Evolutionary conservation across 2,113 vertebrate genomes (phyloP), one percentile per base, ranked within the genome.

Genomic region (Epinephelus cyanopodus): DNA sequence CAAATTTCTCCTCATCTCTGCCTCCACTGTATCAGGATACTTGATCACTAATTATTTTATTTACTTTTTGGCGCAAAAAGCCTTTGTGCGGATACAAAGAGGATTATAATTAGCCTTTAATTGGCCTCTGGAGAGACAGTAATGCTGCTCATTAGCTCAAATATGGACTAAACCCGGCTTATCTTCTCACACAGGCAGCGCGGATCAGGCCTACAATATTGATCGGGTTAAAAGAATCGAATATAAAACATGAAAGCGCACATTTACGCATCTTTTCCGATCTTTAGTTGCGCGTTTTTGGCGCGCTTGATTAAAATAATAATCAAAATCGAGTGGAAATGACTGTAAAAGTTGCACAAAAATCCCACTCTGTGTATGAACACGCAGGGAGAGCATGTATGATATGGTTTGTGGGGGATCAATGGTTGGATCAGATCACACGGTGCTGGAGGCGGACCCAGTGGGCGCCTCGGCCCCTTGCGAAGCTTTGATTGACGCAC

Each of bases 401-500:
- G 74, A 67, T 82, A 10, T 13, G 23, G 60, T 63, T 58, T 18
- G 18, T n/a, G 86, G 1, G 83, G 86, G 87, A 90, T 92, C 86
- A 65, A 57, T 90, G 75, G 74, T 64, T 25, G 81, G 80, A 71
- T 87, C 87, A 11, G 86, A 83, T 87, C 82, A 76, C 85, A 74
- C 87, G 72, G 64, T 63, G 80, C 68, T 70, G 79, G 86, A 77
- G 90, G 84, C 89, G 90, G 87, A 76, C 81, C 64, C 84, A 72
- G 74, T 83, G 87, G 87, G 92, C 64, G 91, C 93, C 91, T 91
- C 93, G 93, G 92, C 93, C 92, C 92, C 93, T 95, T 80, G 94
- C 95, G 95, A 91, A 85, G 94, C 90, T 96, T 94, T 96, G 95
- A 96, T 96, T 96, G 96, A 97, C 95, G 95, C 95, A 93, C 90